These are phyloP conservation scores for Phalacrocorax pelagicus DNA, from an alignment of 2,113 vertebrate genomes.

Conservation along the genomic window DNA sequence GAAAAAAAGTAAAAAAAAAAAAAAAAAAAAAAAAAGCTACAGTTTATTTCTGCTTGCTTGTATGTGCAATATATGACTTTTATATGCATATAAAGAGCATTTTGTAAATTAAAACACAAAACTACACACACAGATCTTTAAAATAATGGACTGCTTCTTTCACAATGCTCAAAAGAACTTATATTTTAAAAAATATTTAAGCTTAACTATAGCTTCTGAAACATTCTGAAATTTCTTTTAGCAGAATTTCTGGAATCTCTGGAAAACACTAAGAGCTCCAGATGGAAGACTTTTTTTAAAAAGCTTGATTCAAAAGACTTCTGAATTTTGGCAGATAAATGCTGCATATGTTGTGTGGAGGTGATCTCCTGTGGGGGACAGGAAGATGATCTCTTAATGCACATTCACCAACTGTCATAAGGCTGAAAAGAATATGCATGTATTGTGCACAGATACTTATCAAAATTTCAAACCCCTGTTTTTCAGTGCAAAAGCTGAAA, in stretches of 20 bases:
- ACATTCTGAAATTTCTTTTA: not conserved
- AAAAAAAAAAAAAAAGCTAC: not conserved
- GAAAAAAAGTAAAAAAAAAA: rapidly evolving
- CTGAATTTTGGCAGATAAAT: conserved; percentile 69
- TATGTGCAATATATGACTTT: not conserved
- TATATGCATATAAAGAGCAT: not conserved
- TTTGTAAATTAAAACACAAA: not conserved
- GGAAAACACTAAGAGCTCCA: conserved; percentile 55
- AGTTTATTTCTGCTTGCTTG: not conserved
- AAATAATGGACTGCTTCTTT: not conserved
- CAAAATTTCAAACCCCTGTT: conserved; percentile 17
- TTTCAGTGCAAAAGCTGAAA: not conserved
- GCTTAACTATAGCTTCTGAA: not conserved
- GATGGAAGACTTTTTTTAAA: conserved; percentile 65
- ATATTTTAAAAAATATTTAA: not conserved
- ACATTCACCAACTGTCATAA: conserved; percentile 46
- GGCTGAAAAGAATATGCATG: conserved; percentile 21
- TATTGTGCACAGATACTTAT: not conserved
- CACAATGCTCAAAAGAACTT: not conserved
- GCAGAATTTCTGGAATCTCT: conserved; percentile 45
- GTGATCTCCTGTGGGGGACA: conserved; percentile 68
- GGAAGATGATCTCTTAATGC: conserved; percentile 71
- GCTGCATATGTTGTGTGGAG: conserved; percentile 73
- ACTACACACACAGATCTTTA: not conserved
- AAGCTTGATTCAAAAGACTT: conserved; percentile 64